A percentile compares a stretch with the other conserved stretches of the same genome.
phyloP scores from a whole-genome alignment of 2,888 invertebrate species.

The Drosophila mimetica region DNA sequence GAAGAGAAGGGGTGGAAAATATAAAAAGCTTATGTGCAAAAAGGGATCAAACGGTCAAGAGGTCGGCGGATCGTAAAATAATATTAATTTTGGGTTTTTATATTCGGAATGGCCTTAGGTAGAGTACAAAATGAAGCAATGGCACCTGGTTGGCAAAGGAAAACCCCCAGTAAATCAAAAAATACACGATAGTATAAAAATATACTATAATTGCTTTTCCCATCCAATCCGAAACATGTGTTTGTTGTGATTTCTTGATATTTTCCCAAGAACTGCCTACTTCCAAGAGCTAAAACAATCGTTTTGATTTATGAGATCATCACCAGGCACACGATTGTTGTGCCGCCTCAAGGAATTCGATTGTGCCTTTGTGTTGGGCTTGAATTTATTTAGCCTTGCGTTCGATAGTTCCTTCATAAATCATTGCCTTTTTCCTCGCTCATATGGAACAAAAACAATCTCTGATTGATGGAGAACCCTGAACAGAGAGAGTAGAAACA shows the following conservation, averaged over 20 bases:
- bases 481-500: background rate
- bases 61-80: background rate
- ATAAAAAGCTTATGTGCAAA: background rate
- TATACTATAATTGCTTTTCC: too few relatives aligned
- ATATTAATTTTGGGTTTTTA: background rate
- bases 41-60: background rate
- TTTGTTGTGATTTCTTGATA: background rate
- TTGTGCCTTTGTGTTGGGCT: background rate
- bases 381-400: constrained; percentile 20
- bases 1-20: background rate
- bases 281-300: background rate
- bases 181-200: too few relatives aligned
- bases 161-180: too few relatives aligned
- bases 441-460: constrained; percentile 5
- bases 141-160: too few relatives aligned
- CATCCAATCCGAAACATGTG: too few relatives aligned
- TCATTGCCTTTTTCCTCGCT: constrained; percentile 5
- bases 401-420: constrained; percentile 36
- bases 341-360: background rate
- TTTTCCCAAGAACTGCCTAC: background rate
- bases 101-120: too few relatives aligned
- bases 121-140: too few relatives aligned
- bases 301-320: constrained; percentile 33
- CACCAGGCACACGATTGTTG: constrained; percentile 5
- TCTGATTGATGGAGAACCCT: constrained; percentile 40